Conservation (phyloP, 1,140 invertebrate species). For the Eupristina koningsbergeri region DNA sequence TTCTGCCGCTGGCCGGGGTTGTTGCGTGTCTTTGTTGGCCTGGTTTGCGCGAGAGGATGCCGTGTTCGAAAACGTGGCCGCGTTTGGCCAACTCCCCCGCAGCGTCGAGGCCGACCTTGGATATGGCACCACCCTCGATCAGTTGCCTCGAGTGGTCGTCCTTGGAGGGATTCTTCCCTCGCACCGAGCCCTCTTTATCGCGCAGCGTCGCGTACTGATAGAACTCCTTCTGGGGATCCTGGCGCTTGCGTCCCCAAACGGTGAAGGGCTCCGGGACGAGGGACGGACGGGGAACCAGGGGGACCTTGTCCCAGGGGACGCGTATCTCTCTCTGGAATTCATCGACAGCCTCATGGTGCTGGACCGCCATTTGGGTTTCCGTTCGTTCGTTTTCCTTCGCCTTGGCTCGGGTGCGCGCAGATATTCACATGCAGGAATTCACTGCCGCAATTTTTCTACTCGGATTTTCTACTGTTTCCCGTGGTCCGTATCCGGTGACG, state of each 20-base stretch:
- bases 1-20: constrained; percentile 64
- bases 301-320: constrained; percentile 89
- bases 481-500: too few relatives aligned
- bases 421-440: background rate
- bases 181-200: constrained; percentile 65
- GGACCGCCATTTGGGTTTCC: constrained; percentile 42
- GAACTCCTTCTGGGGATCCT: constrained; percentile 69
- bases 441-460: background rate
- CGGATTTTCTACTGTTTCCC: background rate
- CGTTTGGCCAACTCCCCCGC: constrained; percentile 66
- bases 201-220: constrained; percentile 69
- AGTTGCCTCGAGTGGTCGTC: constrained; percentile 68
- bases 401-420: background rate
- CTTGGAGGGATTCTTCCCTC: constrained; percentile 65
- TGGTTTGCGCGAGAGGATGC: constrained; percentile 64
- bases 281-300: constrained; percentile 85
- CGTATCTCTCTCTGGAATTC: constrained; percentile 80
- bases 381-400: background rate
- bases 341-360: constrained; percentile 50
- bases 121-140: constrained; percentile 66
- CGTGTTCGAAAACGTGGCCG: constrained; percentile 68
- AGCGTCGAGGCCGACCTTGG: constrained; percentile 67
- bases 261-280: constrained; percentile 86
- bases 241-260: constrained; percentile 80
- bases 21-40: constrained; percentile 58